phyloP scores from a whole-genome alignment of 2,113 vertebrate genomes.

The Halcyon senegalensis region DNA sequence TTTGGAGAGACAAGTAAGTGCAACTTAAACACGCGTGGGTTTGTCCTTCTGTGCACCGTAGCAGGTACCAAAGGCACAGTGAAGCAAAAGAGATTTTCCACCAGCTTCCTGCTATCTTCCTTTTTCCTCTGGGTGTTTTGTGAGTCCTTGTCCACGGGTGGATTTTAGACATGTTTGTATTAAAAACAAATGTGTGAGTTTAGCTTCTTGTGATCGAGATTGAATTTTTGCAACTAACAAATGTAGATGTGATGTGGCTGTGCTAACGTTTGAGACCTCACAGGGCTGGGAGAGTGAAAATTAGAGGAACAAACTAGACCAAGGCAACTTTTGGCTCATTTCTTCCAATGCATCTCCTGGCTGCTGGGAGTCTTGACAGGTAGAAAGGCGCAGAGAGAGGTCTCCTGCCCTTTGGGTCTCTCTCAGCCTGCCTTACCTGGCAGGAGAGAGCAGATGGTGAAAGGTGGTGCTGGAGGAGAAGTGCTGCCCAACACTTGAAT shows the following conservation, averaged over 20 bases:
- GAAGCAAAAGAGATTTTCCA: neutral
- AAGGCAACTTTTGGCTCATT: neutral
- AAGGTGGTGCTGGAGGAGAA: neutral
- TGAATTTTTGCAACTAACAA: neutral
- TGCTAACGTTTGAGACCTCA: neutral
- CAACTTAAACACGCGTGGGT: neutral
- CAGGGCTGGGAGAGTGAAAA: neutral
- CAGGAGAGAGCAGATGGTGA: neutral
- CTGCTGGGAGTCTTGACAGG: neutral
- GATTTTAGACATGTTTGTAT: neutral
- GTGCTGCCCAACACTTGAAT: neutral
- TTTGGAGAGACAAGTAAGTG: constrained; percentile 61
- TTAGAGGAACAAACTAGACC: neutral
- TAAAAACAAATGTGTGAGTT: neutral
- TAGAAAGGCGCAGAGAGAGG: neutral
- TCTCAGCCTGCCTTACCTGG: neutral
- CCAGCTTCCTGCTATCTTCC: neutral
- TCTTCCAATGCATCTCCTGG: neutral
- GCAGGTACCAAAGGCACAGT: neutral
- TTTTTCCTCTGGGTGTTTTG: neutral
- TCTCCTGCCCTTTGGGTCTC: neutral
- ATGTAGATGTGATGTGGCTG: neutral
- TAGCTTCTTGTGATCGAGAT: neutral
- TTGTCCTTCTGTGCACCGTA: neutral
- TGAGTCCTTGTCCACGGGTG: neutral